Base-by-base conservation (phyloP, 2,113 vertebrate species). In the Gasterosteus nipponicus region DNA sequence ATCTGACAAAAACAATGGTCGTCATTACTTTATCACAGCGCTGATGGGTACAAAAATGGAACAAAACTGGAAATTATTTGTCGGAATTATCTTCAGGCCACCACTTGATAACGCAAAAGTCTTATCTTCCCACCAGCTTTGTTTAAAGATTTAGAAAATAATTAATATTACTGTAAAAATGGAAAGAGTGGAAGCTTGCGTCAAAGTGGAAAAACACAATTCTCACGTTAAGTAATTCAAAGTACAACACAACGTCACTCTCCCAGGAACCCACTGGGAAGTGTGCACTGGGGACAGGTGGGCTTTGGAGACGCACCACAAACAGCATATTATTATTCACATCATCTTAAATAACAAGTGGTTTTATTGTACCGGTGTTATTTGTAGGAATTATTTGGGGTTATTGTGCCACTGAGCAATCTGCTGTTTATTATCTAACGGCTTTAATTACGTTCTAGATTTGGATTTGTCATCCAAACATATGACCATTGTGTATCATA, bases 1-100 rank as follows among this genome's bases (percentile, higher is more conserved):
- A 77, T 61, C n/a, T 78, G 19, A 78, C 77, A 83, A 35, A 86
- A 77, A 44, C 53, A 72, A 71, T 75, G 5, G 72, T 33, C 60
- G 16, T 80, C 81, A 74, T 41, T 61, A 77, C 58, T 38, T 35
- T 1, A 26, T 38, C 56, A 59, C 73, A 58, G 8, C 35, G 35
- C 6, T 38, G 35, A 38, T 38, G 7, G 35, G 35, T 38, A 38
- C 35, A 59, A 64, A 31, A 54, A 9, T 14, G 1, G 11, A 59
- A 63, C 4, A 72, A 72, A 47, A 31, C 12, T 5, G 12, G 12
- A 26, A 1, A 59, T 58, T 22, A 0, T 33, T 53, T 44, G 10
- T 31, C 2, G 22, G 61, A 66, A 26, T 26, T 68, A 62, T 26
- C 54, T 58, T 8, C 26, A 61, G 67, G 44, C 18, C n/a, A 19